Evolutionary conservation across 2,113 vertebrate genomes (phyloP).

Genomic region (Scomber japonicus): DNA sequence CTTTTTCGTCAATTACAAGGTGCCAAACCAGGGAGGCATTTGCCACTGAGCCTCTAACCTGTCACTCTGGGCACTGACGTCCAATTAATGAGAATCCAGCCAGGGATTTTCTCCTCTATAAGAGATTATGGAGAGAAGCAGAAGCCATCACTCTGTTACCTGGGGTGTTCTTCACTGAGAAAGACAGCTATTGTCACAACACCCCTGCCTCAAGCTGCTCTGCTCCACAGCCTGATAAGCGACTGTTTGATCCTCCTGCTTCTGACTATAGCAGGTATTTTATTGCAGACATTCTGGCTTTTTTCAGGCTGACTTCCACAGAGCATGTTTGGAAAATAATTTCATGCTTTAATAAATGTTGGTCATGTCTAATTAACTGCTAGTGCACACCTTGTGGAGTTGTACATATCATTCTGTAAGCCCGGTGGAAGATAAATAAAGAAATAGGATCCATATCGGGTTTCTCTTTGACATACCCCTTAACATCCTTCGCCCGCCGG

Average conservation of each 20-base stretch:
- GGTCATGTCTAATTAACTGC: not conserved
- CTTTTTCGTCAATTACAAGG: constrained; percentile 44
- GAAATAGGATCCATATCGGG: not conserved
- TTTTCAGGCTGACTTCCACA: not conserved
- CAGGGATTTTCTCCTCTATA: constrained; percentile 34
- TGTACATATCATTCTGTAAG: not conserved
- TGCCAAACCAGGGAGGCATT: constrained; percentile 49
- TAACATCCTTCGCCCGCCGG: no score
- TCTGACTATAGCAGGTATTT: constrained; percentile 22
- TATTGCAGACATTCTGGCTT: constrained; percentile 4
- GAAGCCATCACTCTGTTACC: constrained; percentile 64
- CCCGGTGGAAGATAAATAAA: not conserved
- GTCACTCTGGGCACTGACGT: constrained; percentile 55
- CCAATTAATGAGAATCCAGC: constrained; percentile 71
- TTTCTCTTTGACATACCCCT: not conserved
- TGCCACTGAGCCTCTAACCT: constrained; percentile 54
- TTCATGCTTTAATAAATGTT: constrained; percentile 32
- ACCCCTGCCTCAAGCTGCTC: constrained; percentile 51
- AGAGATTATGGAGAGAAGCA: constrained; percentile 58
- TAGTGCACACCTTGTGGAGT: not conserved
- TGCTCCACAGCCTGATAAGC: constrained; percentile 56
- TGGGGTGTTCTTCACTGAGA: constrained; percentile 54
- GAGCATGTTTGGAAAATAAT: not conserved
- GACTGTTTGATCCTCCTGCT: constrained; percentile 26
- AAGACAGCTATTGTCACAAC: constrained; percentile 71